Conservation (phyloP, 53 echinoderm and acorn worm genomes). For the Temnopleurus reevesii region DNA sequence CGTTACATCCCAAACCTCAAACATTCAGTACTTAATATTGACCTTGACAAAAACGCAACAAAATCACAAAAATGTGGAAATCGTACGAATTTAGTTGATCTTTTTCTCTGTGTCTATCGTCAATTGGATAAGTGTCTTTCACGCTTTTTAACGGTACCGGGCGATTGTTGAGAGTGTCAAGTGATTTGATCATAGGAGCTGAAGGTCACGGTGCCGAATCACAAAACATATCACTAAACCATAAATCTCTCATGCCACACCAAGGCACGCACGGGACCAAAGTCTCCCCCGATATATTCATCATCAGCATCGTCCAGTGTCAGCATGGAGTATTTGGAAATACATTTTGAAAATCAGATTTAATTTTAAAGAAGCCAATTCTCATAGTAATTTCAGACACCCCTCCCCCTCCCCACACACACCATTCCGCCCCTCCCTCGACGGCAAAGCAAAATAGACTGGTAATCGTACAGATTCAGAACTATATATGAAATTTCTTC, state of each 20-base stretch:
- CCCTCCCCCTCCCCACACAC: too few relatives aligned
- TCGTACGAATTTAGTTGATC: background rate
- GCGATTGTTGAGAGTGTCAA: constrained; percentile 32
- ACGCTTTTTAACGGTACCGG: constrained; percentile 3
- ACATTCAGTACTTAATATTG: too few relatives aligned
- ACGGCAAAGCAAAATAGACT: too few relatives aligned
- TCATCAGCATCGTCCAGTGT: background rate
- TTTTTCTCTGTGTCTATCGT: constrained; percentile 5
- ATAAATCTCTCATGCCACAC: constrained; percentile 35
- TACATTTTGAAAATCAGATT: background rate
- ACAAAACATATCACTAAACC: constrained; percentile 26
- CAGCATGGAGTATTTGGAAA: background rate
- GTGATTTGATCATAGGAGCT: constrained; percentile 17
- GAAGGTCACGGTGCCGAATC: constrained; percentile 23
- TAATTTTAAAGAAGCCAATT: too few relatives aligned
- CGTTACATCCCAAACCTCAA: too few relatives aligned
- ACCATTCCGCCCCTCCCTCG: too few relatives aligned
- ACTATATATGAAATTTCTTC: too few relatives aligned
- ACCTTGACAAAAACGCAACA: background rate
- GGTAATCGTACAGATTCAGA: too few relatives aligned
- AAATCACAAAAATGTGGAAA: background rate
- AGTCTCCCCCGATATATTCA: background rate
- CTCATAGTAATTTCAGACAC: too few relatives aligned
- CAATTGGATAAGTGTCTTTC: background rate
- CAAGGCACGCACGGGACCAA: background rate